Conservation (phyloP, 2,888 invertebrate genomes). For the Eudemis profundana region DNA sequence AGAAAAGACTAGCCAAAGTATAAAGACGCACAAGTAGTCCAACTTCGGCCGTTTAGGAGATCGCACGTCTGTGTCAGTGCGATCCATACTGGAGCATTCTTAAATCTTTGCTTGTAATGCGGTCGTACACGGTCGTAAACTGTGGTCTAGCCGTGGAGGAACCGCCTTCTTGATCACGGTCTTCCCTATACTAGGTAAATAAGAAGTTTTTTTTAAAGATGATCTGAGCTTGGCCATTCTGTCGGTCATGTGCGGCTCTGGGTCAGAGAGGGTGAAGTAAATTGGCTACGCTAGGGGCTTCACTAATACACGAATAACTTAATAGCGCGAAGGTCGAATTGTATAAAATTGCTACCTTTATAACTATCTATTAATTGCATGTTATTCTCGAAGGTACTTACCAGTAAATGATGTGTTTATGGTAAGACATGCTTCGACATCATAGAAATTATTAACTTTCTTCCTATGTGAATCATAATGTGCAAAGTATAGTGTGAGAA, state of each 20-base stretch:
- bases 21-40: too few species aligned
- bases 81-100: too few species aligned
- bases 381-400: constrained; percentile 13
- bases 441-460: constrained; percentile 64
- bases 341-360: background rate
- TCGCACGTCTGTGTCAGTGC: too few species aligned
- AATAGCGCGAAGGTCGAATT: background rate
- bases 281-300: background rate
- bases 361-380: background rate
- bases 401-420: constrained; percentile 48
- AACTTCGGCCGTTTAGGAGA: too few species aligned
- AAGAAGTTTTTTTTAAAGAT: too few species aligned
- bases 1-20: too few species aligned
- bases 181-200: background rate
- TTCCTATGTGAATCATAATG: constrained; percentile 61
- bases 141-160: background rate
- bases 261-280: too few species aligned
- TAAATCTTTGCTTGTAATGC: too few species aligned
- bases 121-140: too few species aligned
- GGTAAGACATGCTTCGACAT: constrained; percentile 53
- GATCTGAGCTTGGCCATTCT: too few species aligned
- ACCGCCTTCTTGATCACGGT: background rate
- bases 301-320: background rate
- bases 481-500: constrained; percentile 69
- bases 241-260: too few species aligned